Evolutionary conservation across 1,140 invertebrate species (phyloP).

Genomic region (Chrysomallon squamiferum): DNA sequence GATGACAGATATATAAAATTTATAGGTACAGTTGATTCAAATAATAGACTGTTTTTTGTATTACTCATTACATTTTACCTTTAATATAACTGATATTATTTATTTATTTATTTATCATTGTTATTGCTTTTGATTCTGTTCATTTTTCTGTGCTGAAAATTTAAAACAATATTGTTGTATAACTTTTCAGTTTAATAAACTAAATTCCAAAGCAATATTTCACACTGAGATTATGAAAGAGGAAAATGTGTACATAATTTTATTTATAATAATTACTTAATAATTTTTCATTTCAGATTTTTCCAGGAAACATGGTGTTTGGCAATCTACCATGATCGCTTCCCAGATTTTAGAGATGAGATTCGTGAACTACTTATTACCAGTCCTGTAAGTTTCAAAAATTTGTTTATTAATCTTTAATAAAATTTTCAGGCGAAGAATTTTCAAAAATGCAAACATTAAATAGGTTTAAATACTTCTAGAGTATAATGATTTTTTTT

Average conservation of each 20-base stretch:
- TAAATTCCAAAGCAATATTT: too few relatives aligned
- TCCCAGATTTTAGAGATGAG: conserved; percentile 61
- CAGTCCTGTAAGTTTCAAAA: conserved; percentile 52
- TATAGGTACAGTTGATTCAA: too few relatives aligned
- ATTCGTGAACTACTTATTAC: conserved; percentile 58
- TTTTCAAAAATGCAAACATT: not conserved
- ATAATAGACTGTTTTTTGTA: too few relatives aligned
- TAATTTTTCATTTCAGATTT: conserved; percentile 44
- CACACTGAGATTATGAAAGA: too few relatives aligned
- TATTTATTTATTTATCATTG: too few relatives aligned
- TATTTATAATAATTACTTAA: not conserved
- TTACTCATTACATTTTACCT: too few relatives aligned
- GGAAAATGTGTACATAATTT: not conserved
- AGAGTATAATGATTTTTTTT: not conserved
- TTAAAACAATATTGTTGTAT: too few relatives aligned
- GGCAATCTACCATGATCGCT: conserved; percentile 62
- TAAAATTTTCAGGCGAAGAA: not conserved
- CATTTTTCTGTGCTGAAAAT: too few relatives aligned
- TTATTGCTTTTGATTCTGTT: too few relatives aligned
- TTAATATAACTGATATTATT: too few relatives aligned
- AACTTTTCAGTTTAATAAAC: too few relatives aligned
- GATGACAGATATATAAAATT: too few relatives aligned
- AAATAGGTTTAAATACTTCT: not conserved
- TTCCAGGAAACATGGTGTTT: conserved; percentile 60
- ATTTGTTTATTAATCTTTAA: not conserved